A percentile compares a stretch with the other conserved stretches of the same genome.
These are phyloP conservation scores for Diachasmimorpha longicaudata DNA, from an alignment of 1,140 invertebrate species.

Conservation along the genomic window DNA sequence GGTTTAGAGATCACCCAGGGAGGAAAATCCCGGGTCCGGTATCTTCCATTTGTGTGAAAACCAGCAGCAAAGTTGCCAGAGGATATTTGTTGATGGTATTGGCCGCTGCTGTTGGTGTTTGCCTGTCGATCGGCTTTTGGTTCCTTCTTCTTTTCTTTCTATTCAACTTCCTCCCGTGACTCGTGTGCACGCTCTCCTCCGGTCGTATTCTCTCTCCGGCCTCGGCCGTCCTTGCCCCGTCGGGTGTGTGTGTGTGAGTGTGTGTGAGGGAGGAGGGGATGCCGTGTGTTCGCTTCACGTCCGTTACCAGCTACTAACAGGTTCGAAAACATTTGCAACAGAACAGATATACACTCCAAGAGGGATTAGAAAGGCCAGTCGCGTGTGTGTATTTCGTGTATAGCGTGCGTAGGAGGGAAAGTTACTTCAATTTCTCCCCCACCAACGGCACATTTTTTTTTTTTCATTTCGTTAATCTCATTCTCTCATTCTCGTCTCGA, in stretches of 20 bases:
- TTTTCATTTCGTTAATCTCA: background rate
- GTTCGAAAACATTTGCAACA: conserved; percentile 52
- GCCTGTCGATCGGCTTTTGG: conserved; percentile 18
- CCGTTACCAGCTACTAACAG: conserved; percentile 49
- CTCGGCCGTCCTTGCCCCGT: conserved; percentile 63
- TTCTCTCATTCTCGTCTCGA: conserved; percentile 8
- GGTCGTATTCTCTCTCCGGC: conserved; percentile 26
- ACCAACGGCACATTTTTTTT: background rate
- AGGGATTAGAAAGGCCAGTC: conserved; percentile 53
- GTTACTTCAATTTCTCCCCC: conserved; percentile 35
- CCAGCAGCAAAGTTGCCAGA: too few species aligned
- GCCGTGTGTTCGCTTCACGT: conserved; percentile 25
- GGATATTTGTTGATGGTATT: background rate
- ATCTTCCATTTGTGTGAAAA: background rate
- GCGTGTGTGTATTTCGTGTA: conserved; percentile 36
- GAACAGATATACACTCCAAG: background rate
- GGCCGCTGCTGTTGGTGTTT: background rate
- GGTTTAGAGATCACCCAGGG: background rate
- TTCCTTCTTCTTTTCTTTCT: background rate
- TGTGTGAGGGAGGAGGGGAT: conserved; percentile 39
- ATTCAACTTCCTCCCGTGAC: background rate
- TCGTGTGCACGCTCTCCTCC: background rate
- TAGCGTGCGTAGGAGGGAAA: conserved; percentile 54
- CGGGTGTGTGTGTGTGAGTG: conserved; percentile 37
- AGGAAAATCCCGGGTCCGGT: background rate